Percentiles rank a stretch among this genome's conserved stretches.
These are phyloP conservation scores for Verasper variegatus DNA, from an alignment of 2,113 vertebrate genomes.

Conservation along the genomic window DNA sequence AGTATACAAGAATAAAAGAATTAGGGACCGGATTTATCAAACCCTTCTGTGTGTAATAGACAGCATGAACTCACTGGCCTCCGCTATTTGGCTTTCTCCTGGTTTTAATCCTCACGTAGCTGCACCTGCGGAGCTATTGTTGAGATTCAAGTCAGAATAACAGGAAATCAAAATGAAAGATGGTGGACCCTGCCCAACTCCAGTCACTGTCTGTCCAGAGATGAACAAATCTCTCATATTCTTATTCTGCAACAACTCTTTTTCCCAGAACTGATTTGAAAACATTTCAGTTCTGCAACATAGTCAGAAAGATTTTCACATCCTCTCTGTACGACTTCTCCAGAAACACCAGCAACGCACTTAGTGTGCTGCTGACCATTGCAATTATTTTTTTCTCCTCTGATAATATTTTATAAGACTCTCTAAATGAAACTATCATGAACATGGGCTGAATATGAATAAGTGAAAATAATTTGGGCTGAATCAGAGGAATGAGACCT, in stretches of 20 bases:
- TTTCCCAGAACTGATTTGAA: background rate
- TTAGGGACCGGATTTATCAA: slow-evolving; percentile 42
- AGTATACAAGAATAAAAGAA: slow-evolving; percentile 48
- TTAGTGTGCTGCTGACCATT: background rate
- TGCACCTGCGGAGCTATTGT: slow-evolving; percentile 4
- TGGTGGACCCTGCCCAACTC: background rate
- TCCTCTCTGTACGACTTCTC: slow-evolving; percentile 4
- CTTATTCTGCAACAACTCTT: background rate
- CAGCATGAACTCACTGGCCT: slow-evolving; percentile 18
- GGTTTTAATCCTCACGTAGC: slow-evolving; percentile 11
- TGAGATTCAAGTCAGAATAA: background rate
- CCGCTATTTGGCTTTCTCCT: slow-evolving; percentile 12
- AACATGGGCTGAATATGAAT: too few species aligned
- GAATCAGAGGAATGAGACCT: too few species aligned
- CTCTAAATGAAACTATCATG: too few species aligned
- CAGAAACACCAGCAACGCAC: background rate
- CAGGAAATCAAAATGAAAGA: background rate
- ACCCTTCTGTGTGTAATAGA: slow-evolving; percentile 6
- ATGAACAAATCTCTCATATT: too few species aligned
- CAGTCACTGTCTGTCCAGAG: background rate
- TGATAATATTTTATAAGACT: background rate
- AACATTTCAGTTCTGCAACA: background rate
- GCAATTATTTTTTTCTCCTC: background rate
- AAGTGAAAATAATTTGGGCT: too few species aligned
- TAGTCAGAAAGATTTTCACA: slow-evolving; percentile 1